Evolutionary conservation across 2,888 invertebrate genomes (phyloP), one percentile per base, ranked within the genome.

Genomic region (Itoplectis maculator): DNA sequence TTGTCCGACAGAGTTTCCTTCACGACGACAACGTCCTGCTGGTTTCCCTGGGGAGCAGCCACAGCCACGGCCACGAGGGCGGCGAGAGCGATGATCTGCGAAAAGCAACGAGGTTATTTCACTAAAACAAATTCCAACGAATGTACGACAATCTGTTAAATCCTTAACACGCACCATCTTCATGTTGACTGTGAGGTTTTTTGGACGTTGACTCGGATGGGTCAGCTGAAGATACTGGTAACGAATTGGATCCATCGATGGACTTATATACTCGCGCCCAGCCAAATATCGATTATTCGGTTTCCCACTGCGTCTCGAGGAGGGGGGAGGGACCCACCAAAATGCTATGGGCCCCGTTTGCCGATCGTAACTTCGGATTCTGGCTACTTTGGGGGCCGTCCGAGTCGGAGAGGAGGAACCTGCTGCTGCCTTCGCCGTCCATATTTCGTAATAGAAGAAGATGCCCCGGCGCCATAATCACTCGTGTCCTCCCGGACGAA

Each of bases 1-100:
- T 91, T 91, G 83, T 91, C 86, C 1, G 80, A 83, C 1, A 85
- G 88, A 0, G 85, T 86, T 37, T 91, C 88, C 23, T 88, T 88
- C 0, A 90, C 85, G 6, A 90, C 3, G 0, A 86, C 78, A 0
- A 86, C 85, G 0, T 84, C 63, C 7, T 75, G 49, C 15, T 49
- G 49, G 6, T 49, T 82, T 1, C 54, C 70, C 23, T 84, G 86
- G 15, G 90, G 88, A 0, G 86, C 88, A 9, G 91, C 89, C 11
- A 86, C 70, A 18, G 86, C 88, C 20, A 87, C 86, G 37, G 87
- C 90, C 70, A 89, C 83, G 35, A 89, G 68, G 74, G 88, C 87
- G 70, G 87, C 87, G 66, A 90, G 70, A 51, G 81, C 88, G 1
- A 88, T n/a, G 59, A 89, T 75, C 90, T 90, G 73, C 1, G 80